Base-by-base conservation (phyloP, 2,888 invertebrate species). In the Folsomia candida region DNA sequence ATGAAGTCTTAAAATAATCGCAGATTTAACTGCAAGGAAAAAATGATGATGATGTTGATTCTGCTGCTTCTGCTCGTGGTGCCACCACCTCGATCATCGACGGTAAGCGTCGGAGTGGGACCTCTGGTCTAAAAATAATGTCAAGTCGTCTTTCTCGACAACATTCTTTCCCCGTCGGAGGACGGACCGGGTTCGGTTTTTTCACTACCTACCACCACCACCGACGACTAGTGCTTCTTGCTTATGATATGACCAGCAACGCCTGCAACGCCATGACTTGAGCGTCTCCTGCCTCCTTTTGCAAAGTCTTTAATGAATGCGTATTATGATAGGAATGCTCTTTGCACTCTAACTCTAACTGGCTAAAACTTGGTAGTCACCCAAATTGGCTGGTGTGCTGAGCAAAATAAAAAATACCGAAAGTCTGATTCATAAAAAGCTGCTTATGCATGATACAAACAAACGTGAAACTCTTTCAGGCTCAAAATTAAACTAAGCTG, bases 51-150 rank as follows among this genome's bases (percentile, higher is more conserved):
- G 18, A 25, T 47, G 47, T 59, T 25, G 26, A 59, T 59, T 27
- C 27, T 59, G 26, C 22, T 59, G 14, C n/a, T 59, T 59, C 24
- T 6, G 24, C 9, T n/a, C 3, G 24, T 11, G 24, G 37, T 14
- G 14, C 37, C 37, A 37, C 37, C 37, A 37, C 37, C 37, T 37
- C 37, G 37, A 4, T 37, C 37, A 14, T 37, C 37, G 37, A 37
- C 37, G 37, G 37, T 37, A 37, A 37, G 37, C 37, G 37, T 37
- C 37, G 62, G 62, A 62, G 28, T 62, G 29, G 62, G 62, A 62
- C 62, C 62, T 63, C 57, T 28, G 57, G 51, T 69, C 69, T 69
- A 69, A 69, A 69, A 69, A 69, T 69, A 69, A 65, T 65, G 59
- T 29, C 63, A 29, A 59, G 25, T 28, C 57, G 27, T 61, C 59